Conservation (phyloP, 2,797 vertebrate genomes). For the Falco peregrinus region DNA sequence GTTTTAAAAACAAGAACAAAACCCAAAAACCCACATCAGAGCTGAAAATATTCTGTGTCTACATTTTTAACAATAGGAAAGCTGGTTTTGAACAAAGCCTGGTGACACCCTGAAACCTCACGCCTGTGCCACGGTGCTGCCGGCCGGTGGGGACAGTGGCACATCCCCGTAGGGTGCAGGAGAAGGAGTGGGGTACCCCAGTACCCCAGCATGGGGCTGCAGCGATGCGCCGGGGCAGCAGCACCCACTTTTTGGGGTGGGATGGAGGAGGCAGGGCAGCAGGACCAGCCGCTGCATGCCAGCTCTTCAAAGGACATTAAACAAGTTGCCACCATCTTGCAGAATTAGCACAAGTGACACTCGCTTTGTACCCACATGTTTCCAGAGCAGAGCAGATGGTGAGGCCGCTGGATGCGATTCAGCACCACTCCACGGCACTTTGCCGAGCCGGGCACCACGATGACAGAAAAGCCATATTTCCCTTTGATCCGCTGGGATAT, state of each 20-base stretch:
- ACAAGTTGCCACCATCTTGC: neutral
- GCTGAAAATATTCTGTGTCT: neutral
- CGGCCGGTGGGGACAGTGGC: fast-evolving
- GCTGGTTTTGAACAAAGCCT: neutral
- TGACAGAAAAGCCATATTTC: neutral
- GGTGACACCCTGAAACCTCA: fast-evolving
- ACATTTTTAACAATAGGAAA: neutral
- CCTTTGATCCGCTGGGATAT: neutral
- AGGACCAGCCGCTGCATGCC: neutral
- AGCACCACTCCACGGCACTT: neutral
- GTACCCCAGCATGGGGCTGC: too few species aligned
- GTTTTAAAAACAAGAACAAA: neutral
- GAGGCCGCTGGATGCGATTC: neutral
- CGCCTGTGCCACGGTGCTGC: neutral
- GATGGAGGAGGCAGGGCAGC: neutral
- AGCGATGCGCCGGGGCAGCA: fast-evolving
- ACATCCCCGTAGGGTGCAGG: fast-evolving
- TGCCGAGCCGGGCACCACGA: neutral
- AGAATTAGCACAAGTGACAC: conserved; percentile 65
- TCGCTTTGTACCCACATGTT: conserved; percentile 70
- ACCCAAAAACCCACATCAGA: fast-evolving
- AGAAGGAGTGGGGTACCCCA: neutral
- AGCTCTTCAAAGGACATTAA: neutral
- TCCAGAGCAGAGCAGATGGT: conserved; percentile 67
- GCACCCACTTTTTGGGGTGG: neutral